Percentiles rank a stretch among this genome's conserved stretches.
phyloP scores from a whole-genome alignment of 2,888 invertebrate species.

The Pilophorus perplexus region DNA sequence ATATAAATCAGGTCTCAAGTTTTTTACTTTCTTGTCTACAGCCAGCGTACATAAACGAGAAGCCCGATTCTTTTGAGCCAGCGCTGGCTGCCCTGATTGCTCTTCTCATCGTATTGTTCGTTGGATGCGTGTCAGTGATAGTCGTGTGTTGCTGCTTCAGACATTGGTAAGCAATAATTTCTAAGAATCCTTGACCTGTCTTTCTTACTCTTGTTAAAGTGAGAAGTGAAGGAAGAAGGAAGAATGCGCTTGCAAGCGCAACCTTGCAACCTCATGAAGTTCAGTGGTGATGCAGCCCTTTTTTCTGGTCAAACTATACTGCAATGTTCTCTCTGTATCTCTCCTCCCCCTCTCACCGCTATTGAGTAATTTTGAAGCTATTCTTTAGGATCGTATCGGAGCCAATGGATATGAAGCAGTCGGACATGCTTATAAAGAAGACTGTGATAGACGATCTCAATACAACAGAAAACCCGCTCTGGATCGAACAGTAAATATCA shows the following conservation, averaged over 20 bases:
- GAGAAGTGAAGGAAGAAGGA: too few species aligned
- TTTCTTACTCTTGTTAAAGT: background rate
- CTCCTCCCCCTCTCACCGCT: too few species aligned
- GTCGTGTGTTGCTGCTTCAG: slow-evolving; percentile 85
- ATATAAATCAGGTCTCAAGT: background rate
- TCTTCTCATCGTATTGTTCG: slow-evolving; percentile 76
- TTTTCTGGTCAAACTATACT: too few species aligned
- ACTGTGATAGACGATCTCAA: slow-evolving; percentile 81
- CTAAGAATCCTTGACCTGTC: background rate
- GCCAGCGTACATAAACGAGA: slow-evolving; percentile 64
- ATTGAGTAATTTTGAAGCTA: too few species aligned
- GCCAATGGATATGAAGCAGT: slow-evolving; percentile 75
- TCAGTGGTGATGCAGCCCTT: too few species aligned
- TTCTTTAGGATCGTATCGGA: slow-evolving; percentile 80
- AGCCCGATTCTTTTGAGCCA: slow-evolving; percentile 77
- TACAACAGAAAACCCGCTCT: slow-evolving; percentile 87
- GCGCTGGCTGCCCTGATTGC: slow-evolving; percentile 83
- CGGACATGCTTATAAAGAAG: slow-evolving; percentile 78
- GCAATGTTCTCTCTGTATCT: too few species aligned
- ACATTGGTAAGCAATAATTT: slow-evolving; percentile 66
- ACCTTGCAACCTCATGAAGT: background rate
- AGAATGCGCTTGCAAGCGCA: background rate
- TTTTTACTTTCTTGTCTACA: slow-evolving; percentile 44
- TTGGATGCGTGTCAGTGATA: slow-evolving; percentile 80
- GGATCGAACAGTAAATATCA: slow-evolving; percentile 87